Base-by-base conservation (phyloP, 2,888 invertebrate genomes). In the Spialia ferax region DNA sequence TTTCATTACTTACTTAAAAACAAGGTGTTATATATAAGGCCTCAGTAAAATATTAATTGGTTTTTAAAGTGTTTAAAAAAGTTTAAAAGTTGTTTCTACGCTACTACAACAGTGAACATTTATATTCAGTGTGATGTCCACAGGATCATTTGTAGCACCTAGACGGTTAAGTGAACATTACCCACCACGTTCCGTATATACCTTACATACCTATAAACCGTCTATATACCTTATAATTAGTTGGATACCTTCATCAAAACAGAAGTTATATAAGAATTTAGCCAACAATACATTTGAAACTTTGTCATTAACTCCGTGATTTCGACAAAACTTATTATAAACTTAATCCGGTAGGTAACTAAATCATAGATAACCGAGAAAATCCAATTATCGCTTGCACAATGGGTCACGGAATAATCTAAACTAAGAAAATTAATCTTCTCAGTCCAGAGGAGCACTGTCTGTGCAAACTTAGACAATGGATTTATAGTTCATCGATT, bases 401-500 rank as follows among this genome's bases (percentile, higher is more conserved):
- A 93, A 93, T 92, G 89, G 93, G 91, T 91, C 91, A 91, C 93
- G 91, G 93, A 93, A 93, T 93, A 93, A 93, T 93, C 91, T 89
- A 90, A 93, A 93, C 93, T 93, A 92, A 93, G 93, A 93, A 93
- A 93, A 93, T 93, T 93, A 93, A 93, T 93, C 93, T 93, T 90
- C 92, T 80, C 88, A 89, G 91, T 91, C 91, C 90, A 90, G 91
- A 87, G 89, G 81, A 87, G 89, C 84, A 82, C 85, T 88, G 91
- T 87, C 91, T 91, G 91, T 87, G 87, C 88, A 91, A 93, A 93
- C 93, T 93, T 92, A 88, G 90, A 93, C 93, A 93, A 93, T 90
- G 89, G 93, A 92, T 91, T 93, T 93, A 92, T 91, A 91, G 89
- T 91, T 91, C 91, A 93, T 93, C 90, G 92, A 92, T 92, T 93